Base-by-base conservation (phyloP, 2,797 vertebrate genomes). In the Spinus pinus region DNA sequence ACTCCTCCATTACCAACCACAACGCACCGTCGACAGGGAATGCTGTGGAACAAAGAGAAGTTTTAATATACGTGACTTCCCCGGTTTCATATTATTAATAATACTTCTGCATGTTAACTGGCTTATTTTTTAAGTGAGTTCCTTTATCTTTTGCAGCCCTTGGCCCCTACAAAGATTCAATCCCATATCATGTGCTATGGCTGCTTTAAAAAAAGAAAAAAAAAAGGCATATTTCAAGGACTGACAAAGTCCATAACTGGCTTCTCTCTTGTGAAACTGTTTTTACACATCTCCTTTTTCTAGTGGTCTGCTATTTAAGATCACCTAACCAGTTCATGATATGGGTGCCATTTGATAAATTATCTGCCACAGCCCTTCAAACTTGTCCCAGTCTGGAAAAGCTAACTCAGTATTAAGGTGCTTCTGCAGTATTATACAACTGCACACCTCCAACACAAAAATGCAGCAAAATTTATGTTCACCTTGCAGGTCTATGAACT, bases 1-100 rank as follows among this genome's bases (percentile, higher is more conserved):
- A 98, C 85, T 84, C 98, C 98, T 94, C 98, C 98, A 33, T 98
- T 98, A 65, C 98, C 98, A 1, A 98, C 98, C 72, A 98, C 98
- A 72, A 98, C 65, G 53, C 98, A 98, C 51, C 94, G 98, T 79
- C 97, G 98, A 94, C 98, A 98, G 7, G 97, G 87, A 73, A 96
- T 19, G 13, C 98, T 98, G 95, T n/a, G 46, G 86, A 94, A 95
- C 50, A 96, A 93, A 96, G 1, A 88, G 20, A 96, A 30, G 7
- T 39, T 71, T 57, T 16, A 73, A 53, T 31, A 72, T 5, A 41
- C 35, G 28, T 4, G 0, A 41, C 44, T 51, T 57, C 42, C 46
- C 21, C 37, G 47, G 15, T 19, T 65, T 91, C 66, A 8, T 46
- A 37, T 10, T 35, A 53, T 31, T 33, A 51, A 49, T 31, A 6